Evolutionary conservation across 1,140 invertebrate species (phyloP).

Genomic region (Drosophila kurseongensis): DNA sequence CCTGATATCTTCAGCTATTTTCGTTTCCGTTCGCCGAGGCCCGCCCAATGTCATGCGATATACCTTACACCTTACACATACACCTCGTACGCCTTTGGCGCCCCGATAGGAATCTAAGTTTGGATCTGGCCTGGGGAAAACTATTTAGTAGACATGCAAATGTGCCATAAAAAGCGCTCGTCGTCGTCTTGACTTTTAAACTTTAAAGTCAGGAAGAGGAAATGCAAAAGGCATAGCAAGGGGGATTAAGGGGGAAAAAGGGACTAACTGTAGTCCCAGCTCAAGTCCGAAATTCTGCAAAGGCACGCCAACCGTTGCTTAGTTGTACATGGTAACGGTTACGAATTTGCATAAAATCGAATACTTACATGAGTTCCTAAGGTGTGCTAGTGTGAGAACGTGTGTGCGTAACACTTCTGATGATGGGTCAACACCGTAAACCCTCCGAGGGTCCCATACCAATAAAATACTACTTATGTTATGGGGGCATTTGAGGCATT

Average conservation of each 20-base stretch:
- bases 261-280: slow-evolving; percentile 6
- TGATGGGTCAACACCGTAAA: slow-evolving; percentile 60
- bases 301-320: slow-evolving; percentile 61
- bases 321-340: slow-evolving; percentile 63
- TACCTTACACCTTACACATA: slow-evolving; percentile 1
- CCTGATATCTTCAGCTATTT: slow-evolving; percentile 47
- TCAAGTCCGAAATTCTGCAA: slow-evolving; percentile 46
- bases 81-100: slow-evolving; percentile 10
- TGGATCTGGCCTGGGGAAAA: slow-evolving; percentile 41
- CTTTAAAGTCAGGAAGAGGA: slow-evolving; percentile 70
- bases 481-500: not conserved
- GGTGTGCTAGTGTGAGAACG: not conserved
- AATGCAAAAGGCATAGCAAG: slow-evolving; percentile 29
- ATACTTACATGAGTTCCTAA: slow-evolving; percentile 54
- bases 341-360: slow-evolving; percentile 80
- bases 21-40: slow-evolving; percentile 43
- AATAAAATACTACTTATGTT: slow-evolving; percentile 22
- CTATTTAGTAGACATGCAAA: slow-evolving; percentile 61
- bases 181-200: slow-evolving; percentile 71
- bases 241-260: slow-evolving; percentile 5
- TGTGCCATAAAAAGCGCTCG: slow-evolving; percentile 49
- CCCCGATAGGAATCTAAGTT: slow-evolving; percentile 68
- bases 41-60: slow-evolving; percentile 57
- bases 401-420: slow-evolving; percentile 44
- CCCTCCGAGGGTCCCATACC: slow-evolving; percentile 1